Percentiles rank a stretch among this genome's conserved stretches.
Evolutionary conservation across 2,888 invertebrate species (phyloP).

Genomic region (Cosmia pyralina): DNA sequence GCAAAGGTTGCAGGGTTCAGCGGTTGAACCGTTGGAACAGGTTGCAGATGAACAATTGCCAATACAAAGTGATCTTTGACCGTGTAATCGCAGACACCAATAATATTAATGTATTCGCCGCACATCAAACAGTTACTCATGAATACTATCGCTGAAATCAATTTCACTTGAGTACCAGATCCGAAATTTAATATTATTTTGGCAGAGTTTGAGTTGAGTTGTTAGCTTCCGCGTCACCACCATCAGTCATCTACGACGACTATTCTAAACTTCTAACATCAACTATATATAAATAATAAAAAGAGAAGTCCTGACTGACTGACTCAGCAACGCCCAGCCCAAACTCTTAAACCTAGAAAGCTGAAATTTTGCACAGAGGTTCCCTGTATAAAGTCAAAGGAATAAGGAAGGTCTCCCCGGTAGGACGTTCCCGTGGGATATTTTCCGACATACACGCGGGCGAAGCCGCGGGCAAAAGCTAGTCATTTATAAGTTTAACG

Average conservation of each 20-base stretch:
- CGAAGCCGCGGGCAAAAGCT: too few relatives aligned
- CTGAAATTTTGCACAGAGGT: too few relatives aligned
- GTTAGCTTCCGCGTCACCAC: constrained; percentile 3
- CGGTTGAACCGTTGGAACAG: constrained; percentile 1
- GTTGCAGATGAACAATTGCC: constrained; percentile 12
- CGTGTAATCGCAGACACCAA: constrained; percentile 8
- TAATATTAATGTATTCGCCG: constrained; percentile 13
- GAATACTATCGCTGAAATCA: constrained; percentile 20
- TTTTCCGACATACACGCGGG: too few relatives aligned
- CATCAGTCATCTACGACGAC: constrained; percentile 4
- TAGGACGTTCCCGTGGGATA: too few relatives aligned
- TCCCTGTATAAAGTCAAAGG: too few relatives aligned
- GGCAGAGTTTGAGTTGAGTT: constrained; percentile 30
- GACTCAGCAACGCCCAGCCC: too few relatives aligned
- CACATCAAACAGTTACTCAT: constrained; percentile 10
- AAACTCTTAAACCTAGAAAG: too few relatives aligned
- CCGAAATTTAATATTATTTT: constrained; percentile 39
- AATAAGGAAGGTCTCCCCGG: too few relatives aligned
- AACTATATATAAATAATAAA: too few relatives aligned
- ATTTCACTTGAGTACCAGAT: constrained; percentile 35
- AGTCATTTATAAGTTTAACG: constrained; percentile 1
- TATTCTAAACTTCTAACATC: constrained; percentile 17
- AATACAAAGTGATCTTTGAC: constrained; percentile 15
- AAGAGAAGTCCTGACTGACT: too few relatives aligned
- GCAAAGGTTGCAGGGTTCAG: constrained; percentile 10